Percentiles rank a stretch among this genome's conserved stretches.
Conservation (phyloP, 2,888 invertebrate species). For the Orgyia antiqua region DNA sequence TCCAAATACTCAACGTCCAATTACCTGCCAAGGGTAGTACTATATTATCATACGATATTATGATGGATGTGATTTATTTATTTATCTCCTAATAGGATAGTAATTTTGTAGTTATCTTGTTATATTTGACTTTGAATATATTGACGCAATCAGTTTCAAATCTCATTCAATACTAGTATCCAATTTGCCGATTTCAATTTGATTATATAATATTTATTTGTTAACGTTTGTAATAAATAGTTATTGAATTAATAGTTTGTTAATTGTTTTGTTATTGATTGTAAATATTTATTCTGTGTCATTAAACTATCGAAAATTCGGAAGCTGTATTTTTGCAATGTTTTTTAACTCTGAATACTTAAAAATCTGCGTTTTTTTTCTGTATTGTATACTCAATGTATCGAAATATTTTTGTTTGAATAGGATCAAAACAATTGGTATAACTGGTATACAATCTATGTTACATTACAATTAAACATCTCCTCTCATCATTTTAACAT, state of each 20-base stretch:
- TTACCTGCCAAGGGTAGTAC: constrained; percentile 10
- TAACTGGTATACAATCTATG: no score
- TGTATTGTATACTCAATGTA: no score
- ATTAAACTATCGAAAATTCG: no score
- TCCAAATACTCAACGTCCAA: constrained; percentile 5
- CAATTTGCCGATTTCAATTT: background rate
- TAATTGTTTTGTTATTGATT: background rate
- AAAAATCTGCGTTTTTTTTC: no score
- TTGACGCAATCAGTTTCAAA: constrained; percentile 1
- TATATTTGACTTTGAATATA: background rate
- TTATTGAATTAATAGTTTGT: background rate
- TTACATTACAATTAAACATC: no score
- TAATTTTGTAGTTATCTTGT: constrained; percentile 3
- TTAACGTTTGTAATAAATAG: background rate
- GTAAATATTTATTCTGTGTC: no score
- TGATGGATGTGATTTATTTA: constrained; percentile 8
- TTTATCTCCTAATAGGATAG: constrained; percentile 4
- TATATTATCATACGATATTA: constrained; percentile 5
- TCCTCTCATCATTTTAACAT: no score
- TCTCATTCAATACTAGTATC: background rate
- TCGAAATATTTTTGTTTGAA: no score
- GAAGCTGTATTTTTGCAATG: no score
- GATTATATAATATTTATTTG: background rate
- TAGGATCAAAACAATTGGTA: no score
- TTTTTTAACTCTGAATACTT: no score